Evolutionary conservation across 2,797 vertebrate genomes (phyloP).

Genomic region (Falco biarmicus): DNA sequence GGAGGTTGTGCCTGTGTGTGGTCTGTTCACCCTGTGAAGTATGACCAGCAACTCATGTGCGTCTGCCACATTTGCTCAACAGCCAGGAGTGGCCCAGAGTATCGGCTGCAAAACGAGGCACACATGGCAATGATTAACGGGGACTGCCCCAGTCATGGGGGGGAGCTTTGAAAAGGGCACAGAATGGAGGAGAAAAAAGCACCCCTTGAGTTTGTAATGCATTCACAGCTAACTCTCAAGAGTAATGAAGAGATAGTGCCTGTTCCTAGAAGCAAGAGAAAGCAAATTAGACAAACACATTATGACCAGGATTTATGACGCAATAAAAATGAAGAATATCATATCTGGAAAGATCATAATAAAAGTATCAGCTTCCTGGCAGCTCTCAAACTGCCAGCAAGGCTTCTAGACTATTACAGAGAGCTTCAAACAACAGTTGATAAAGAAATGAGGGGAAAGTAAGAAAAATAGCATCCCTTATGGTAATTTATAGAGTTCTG

Average conservation of each 20-base stretch:
- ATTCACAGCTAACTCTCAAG: neutral
- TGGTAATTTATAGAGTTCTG: neutral
- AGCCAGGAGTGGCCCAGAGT: neutral
- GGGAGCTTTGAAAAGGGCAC: neutral
- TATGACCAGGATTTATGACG: neutral
- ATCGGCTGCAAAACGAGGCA: neutral
- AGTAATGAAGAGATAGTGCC: neutral
- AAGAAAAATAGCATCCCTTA: neutral
- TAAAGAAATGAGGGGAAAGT: neutral
- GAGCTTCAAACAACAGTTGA: neutral
- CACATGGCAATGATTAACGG: slow-evolving; percentile 27
- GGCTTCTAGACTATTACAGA: neutral
- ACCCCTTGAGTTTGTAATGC: neutral
- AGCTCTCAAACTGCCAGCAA: slow-evolving; percentile 12
- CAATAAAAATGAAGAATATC: slow-evolving; percentile 9
- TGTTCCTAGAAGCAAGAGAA: neutral
- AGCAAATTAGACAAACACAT: neutral
- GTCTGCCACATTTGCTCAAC: neutral
- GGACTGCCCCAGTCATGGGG: neutral
- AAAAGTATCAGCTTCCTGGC: neutral
- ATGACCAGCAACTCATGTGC: neutral
- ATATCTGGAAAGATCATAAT: neutral
- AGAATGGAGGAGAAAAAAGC: neutral
- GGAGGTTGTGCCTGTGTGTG: slow-evolving; percentile 24
- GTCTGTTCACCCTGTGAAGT: slow-evolving; percentile 5